phyloP scores from a whole-genome alignment of 2,888 invertebrate genomes.

The Spisula subtruncata region DNA sequence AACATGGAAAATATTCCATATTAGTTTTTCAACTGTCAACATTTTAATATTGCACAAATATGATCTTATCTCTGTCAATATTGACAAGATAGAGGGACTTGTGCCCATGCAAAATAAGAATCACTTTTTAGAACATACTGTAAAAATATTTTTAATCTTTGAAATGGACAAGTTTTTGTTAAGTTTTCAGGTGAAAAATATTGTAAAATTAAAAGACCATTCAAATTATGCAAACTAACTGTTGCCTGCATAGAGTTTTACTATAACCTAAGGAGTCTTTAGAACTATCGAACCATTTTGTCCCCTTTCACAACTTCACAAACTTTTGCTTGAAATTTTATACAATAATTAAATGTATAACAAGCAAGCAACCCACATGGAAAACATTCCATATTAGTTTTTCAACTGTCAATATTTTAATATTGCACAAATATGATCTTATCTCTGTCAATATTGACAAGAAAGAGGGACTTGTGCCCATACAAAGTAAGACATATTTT shows the following conservation, averaged over 20 bases:
- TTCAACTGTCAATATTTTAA: constrained; percentile 38
- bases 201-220: no score
- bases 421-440: constrained; percentile 46
- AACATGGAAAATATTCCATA: constrained; percentile 13
- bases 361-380: constrained; percentile 45
- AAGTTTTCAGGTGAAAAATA: no score
- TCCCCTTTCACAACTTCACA: no score
- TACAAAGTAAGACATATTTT: no score
- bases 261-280: no score
- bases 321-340: no score
- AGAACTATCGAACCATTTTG: no score
- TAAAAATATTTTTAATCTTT: no score
- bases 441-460: constrained; percentile 37
- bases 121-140: no score
- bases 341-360: constrained; percentile 10
- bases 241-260: no score
- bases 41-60: constrained; percentile 40
- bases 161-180: no score
- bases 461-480: constrained; percentile 47
- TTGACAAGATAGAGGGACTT: constrained; percentile 48
- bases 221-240: no score
- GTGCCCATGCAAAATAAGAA: not conserved
- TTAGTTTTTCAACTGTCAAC: constrained; percentile 46
- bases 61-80: constrained; percentile 39
- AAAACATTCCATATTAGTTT: constrained; percentile 34